phyloP scores from a whole-genome alignment of 2,113 vertebrate genomes.

The Cyphomyrus discorhynchus region DNA sequence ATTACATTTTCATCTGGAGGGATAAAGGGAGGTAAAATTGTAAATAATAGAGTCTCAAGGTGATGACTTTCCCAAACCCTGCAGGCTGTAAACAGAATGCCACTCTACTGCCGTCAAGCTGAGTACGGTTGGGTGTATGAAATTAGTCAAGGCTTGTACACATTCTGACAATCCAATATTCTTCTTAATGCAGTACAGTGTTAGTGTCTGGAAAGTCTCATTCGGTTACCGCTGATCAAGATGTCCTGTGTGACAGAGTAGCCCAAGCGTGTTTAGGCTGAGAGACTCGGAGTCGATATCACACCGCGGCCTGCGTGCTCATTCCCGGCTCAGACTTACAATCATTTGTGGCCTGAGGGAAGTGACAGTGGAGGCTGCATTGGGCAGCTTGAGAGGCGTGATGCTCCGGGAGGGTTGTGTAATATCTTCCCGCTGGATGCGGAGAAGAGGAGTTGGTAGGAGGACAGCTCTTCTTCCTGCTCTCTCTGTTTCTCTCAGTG shows the following conservation, averaged over 20 bases:
- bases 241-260: background rate
- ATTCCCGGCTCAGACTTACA: background rate
- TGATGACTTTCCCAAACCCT: background rate
- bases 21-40: background rate
- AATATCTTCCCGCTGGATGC: constrained; percentile 48
- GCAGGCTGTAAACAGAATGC: background rate
- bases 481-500: background rate
- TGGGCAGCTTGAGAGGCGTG: constrained; percentile 36
- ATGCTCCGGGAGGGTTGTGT: constrained; percentile 48
- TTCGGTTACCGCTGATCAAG: background rate
- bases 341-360: background rate
- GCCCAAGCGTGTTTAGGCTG: background rate
- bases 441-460: constrained; percentile 42
- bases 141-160: background rate
- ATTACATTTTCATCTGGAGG: background rate
- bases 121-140: background rate
- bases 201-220: background rate
- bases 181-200: background rate
- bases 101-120: background rate
- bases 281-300: background rate
- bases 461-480: background rate
- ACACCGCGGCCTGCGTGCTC: background rate
- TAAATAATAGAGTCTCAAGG: background rate
- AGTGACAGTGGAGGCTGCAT: constrained; percentile 25
- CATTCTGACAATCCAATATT: background rate